Conservation (phyloP, 1,140 invertebrate genomes). For the Pachyrhynchus sulphureomaculatus region DNA sequence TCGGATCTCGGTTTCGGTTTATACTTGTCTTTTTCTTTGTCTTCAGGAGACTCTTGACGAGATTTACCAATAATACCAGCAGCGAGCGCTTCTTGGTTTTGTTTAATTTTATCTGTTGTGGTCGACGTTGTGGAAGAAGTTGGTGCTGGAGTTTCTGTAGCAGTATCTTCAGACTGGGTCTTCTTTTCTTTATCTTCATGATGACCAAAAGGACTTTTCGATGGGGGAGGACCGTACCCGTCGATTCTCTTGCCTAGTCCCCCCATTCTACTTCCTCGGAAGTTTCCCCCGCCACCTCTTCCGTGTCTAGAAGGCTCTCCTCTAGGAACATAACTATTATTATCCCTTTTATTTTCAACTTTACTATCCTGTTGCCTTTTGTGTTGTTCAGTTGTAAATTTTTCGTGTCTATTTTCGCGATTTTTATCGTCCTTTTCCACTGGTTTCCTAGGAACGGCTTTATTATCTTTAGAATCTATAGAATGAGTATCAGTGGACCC, state of each 20-base stretch:
- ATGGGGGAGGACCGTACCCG: slow-evolving; percentile 73
- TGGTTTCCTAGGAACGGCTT: slow-evolving; percentile 56
- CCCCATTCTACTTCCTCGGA: slow-evolving; percentile 54
- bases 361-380: slow-evolving; percentile 51
- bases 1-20: slow-evolving; percentile 23
- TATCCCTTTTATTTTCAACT: slow-evolving; percentile 53
- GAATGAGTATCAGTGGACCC: slow-evolving; percentile 59
- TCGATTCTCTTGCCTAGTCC: slow-evolving; percentile 62
- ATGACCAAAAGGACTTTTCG: slow-evolving; percentile 71
- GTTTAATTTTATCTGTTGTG: slow-evolving; percentile 62
- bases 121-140: slow-evolving; percentile 38
- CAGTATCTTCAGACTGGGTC: background rate
- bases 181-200: slow-evolving; percentile 47
- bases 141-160: slow-evolving; percentile 47
- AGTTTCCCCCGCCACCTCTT: slow-evolving; percentile 68
- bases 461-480: slow-evolving; percentile 53
- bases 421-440: slow-evolving; percentile 62
- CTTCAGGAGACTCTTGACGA: slow-evolving; percentile 14
- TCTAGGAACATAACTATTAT: slow-evolving; percentile 65
- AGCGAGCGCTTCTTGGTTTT: slow-evolving; percentile 66
- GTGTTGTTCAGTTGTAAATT: slow-evolving; percentile 46
- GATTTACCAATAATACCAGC: slow-evolving; percentile 60
- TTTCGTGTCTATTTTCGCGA: slow-evolving; percentile 49
- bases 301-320: slow-evolving; percentile 81
- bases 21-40: slow-evolving; percentile 39